Evolutionary conservation across 2,113 vertebrate genomes (phyloP).

Genomic region (Pedionomus torquatus): DNA sequence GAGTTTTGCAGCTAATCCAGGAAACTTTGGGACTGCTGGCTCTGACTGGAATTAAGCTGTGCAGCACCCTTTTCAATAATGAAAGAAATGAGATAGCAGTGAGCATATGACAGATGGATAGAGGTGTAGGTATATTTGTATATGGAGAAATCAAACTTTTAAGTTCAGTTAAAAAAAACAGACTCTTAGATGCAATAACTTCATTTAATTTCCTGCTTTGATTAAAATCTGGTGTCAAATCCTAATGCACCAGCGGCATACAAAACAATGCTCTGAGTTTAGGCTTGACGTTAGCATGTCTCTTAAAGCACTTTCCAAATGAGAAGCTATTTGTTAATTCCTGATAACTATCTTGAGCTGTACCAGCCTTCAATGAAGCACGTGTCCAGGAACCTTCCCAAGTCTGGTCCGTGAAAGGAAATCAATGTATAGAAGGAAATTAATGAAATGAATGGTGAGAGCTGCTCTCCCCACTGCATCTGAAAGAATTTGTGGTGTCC

Average conservation of each 20-base stretch:
- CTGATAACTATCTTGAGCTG: not conserved
- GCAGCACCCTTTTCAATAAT: accelerated
- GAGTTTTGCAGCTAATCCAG: not conserved
- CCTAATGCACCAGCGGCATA: not conserved
- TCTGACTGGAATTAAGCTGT: not conserved
- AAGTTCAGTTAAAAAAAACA: not conserved
- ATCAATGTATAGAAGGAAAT: not conserved
- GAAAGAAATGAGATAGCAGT: not conserved
- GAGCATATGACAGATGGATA: not conserved
- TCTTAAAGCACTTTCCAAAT: not conserved
- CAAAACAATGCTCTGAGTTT: not conserved
- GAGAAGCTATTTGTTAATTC: not conserved
- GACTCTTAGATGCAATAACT: not conserved
- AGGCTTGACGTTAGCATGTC: accelerated
- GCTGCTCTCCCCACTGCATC: not conserved
- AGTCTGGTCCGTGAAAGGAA: not conserved
- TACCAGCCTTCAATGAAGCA: not conserved
- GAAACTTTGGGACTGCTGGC: not conserved
- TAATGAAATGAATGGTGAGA: not conserved
- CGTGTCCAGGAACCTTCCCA: not conserved
- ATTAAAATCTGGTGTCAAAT: not conserved
- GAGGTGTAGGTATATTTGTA: not conserved
- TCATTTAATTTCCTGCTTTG: not conserved
- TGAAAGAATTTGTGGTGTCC: not conserved
- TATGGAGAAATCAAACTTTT: not conserved